A percentile compares a stretch with the other conserved stretches of the same genome.
These are phyloP conservation scores for Percopsis omiscomaycus DNA, from an alignment of 2,797 vertebrate genomes.

Conservation along the genomic window DNA sequence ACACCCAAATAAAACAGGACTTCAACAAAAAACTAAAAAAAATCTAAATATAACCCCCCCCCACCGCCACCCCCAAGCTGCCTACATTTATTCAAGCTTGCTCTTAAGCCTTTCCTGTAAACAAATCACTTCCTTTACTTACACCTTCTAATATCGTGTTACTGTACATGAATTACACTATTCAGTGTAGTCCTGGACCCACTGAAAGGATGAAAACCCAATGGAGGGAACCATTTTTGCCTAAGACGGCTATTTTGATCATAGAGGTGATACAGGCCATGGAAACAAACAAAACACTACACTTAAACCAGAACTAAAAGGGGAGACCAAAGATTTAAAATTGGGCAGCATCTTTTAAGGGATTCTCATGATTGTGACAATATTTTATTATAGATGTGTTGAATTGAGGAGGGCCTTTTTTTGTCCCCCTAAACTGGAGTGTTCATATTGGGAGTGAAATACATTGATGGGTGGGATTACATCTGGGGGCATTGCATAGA, in stretches of 20 bases:
- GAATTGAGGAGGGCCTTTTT: constrained; percentile 42
- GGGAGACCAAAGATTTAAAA: constrained; percentile 65
- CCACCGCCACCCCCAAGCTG: constrained; percentile 12
- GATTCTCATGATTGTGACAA: constrained; percentile 23
- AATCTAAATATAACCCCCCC: not conserved
- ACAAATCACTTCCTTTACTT: constrained; percentile 40
- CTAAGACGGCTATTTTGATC: constrained; percentile 71
- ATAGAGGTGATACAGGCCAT: constrained; percentile 57
- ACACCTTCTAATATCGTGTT: constrained; percentile 22
- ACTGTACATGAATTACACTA: constrained; percentile 39
- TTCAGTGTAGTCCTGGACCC: constrained; percentile 11
- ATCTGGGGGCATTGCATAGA: constrained; percentile 49
- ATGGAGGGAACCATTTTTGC: constrained; percentile 1
- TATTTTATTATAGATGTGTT: constrained; percentile 24
- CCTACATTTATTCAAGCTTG: constrained; percentile 65
- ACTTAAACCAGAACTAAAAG: constrained; percentile 41
- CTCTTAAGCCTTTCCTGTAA: constrained; percentile 61
- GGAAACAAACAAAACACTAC: constrained; percentile 26
- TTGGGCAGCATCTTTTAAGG: constrained; percentile 69
- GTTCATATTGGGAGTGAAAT: constrained; percentile 72
- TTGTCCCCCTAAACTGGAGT: constrained; percentile 64
- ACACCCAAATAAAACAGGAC: constrained; percentile 50
- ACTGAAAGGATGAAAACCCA: constrained; percentile 20
- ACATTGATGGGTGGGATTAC: constrained; percentile 29
- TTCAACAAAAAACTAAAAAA: constrained; percentile 22